A percentile compares a stretch with the other conserved stretches of the same genome.
Evolutionary conservation across 2,797 vertebrate genomes (phyloP).

Genomic region (Poeciliopsis paucimaculata): DNA sequence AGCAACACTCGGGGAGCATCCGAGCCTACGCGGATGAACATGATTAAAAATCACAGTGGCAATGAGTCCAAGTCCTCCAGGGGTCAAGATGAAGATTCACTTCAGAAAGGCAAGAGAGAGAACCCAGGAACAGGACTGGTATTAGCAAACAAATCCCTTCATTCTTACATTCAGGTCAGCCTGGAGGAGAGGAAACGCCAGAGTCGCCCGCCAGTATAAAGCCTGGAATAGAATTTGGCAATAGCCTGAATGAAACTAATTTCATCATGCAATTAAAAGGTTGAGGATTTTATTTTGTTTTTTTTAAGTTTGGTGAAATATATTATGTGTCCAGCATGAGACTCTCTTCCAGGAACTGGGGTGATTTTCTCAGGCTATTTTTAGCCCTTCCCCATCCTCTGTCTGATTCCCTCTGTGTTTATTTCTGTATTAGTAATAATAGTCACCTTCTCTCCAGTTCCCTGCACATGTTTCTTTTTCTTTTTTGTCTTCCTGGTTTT

Average conservation of each 20-base stretch:
- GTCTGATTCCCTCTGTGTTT: not conserved
- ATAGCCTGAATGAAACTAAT: constrained; percentile 2
- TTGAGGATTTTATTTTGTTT: not conserved
- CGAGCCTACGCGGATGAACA: constrained; percentile 33
- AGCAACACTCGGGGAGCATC: constrained; percentile 22
- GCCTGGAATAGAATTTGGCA: constrained; percentile 6
- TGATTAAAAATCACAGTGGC: constrained; percentile 51
- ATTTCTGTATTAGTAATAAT: not conserved
- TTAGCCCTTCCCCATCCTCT: not conserved
- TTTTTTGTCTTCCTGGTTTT: not conserved
- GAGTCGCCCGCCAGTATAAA: not conserved
- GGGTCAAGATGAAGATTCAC: constrained; percentile 33
- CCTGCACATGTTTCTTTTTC: not conserved
- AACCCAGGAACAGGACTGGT: constrained; percentile 15
- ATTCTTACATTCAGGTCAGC: constrained; percentile 11
- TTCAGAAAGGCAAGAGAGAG: constrained; percentile 39
- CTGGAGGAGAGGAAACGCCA: constrained; percentile 6
- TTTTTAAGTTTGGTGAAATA: not conserved
- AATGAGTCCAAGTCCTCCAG: constrained; percentile 9
- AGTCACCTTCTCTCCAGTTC: not conserved
- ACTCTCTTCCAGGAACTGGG: not conserved
- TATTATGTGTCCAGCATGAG: not conserved
- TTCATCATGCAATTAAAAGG: not conserved
- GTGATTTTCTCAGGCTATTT: not conserved
- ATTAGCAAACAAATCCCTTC: constrained; percentile 24